phyloP scores from a whole-genome alignment of 2,797 vertebrate genomes.

The Mus caroli region DNA sequence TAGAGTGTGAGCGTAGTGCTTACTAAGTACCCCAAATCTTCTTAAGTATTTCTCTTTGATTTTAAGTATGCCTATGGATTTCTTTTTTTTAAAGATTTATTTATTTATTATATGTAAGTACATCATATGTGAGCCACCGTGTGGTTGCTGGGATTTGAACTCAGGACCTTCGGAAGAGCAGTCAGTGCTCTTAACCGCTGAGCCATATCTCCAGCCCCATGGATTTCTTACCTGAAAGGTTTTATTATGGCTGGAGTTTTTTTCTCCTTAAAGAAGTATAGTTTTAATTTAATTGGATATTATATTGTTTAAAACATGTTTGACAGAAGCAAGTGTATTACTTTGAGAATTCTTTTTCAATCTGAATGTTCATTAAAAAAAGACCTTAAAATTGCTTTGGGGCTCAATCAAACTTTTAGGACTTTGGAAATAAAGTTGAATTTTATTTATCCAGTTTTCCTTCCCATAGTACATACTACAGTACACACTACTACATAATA shows the following conservation, averaged over 20 bases:
- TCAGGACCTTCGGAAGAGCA: no score
- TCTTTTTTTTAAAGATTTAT: not conserved
- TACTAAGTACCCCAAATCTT: not conserved
- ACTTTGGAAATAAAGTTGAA: constrained; percentile 26
- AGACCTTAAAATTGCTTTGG: constrained; percentile 42
- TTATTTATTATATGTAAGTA: no score
- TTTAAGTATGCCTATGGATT: constrained; percentile 22
- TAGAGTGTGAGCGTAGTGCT: constrained; percentile 16
- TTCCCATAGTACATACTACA: not conserved
- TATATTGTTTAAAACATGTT: constrained; percentile 61
- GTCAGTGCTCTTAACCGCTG: no score
- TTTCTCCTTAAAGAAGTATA: constrained; percentile 50
- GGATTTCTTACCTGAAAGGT: constrained; percentile 49
- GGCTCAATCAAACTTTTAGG: constrained; percentile 38
- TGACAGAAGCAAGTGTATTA: constrained; percentile 37
- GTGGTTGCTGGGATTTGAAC: no score
- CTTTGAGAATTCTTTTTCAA: constrained; percentile 51
- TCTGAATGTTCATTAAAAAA: constrained; percentile 41
- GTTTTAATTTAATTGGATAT: constrained; percentile 58
- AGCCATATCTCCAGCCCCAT: no score
- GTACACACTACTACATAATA: no score
- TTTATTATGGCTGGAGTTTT: not conserved
- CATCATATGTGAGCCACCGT: no score
- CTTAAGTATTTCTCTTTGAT: not conserved
- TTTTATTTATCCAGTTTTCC: constrained; percentile 57